Conservation (phyloP, 2,797 vertebrate species). For the Serranus cabrilla region DNA sequence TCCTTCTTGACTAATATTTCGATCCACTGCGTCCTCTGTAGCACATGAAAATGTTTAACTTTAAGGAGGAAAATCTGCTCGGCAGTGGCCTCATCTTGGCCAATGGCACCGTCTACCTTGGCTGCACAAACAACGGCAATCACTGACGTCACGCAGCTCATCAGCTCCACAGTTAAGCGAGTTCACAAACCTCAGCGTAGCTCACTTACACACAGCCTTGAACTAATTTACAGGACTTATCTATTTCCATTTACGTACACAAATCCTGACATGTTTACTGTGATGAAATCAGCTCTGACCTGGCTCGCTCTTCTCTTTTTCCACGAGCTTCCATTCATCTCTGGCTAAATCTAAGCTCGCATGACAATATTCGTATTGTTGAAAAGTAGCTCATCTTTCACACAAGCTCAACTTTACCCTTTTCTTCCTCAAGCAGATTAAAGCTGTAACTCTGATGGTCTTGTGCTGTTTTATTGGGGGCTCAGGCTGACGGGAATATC, state of each 20-base stretch:
- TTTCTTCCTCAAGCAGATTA: background rate
- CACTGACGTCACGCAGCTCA: constrained; percentile 12
- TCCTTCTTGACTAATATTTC: background rate
- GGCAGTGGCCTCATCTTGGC: constrained; percentile 25
- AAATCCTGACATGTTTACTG: constrained; percentile 30
- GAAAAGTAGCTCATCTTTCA: constrained; percentile 40
- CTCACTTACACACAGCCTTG: constrained; percentile 8
- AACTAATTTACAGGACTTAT: constrained; percentile 19
- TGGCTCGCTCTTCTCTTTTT: constrained; percentile 18
- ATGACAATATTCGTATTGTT: background rate
- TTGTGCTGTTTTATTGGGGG: constrained; percentile 10
- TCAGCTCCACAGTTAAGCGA: constrained; percentile 1
- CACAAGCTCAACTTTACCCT: background rate
- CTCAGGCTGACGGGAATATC: constrained; percentile 1
- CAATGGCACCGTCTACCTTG: constrained; percentile 9
- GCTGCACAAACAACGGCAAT: constrained; percentile 35
- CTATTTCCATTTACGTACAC: constrained; percentile 27
- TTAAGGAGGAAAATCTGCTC: constrained; percentile 1
- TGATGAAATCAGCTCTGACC: constrained; percentile 16
- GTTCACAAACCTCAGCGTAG: background rate
- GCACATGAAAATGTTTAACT: background rate
- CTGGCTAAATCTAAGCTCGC: constrained; percentile 1
- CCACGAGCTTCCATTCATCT: background rate
- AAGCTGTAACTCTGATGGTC: background rate
- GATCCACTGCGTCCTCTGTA: background rate